Base-by-base conservation (phyloP, 2,888 invertebrate genomes). In the Odontocolon sp. region DNA sequence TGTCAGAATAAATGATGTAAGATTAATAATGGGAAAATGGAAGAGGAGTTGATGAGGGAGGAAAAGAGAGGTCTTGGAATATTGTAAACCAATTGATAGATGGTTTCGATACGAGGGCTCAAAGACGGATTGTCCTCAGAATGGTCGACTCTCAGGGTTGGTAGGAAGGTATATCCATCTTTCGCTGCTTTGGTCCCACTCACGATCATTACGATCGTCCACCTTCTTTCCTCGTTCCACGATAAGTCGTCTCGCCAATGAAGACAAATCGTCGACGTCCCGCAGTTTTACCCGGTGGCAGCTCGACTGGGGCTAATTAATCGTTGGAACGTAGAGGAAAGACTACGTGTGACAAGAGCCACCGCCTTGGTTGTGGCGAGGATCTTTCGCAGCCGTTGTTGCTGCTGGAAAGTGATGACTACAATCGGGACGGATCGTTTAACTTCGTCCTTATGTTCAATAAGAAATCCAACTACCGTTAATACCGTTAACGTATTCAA, bases 1-100 rank as follows among this genome's bases (percentile, higher is more conserved):
- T 23, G 16, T 28, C 42, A 16, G 28, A 52, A 64, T 64, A 57
- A 47, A 72, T 54, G 36, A 45, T 57, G 16, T 14, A 26, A 38
- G 36, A 66, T 23, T 45, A 33, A 47, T 38, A 45, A n/a, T 26
- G 6, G 4, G 1, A 26, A 6, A 9, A 42, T 26, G 14, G 21
- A 4, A 40, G 8, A 8, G 8, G 28, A 26, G 8, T 8, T 6
- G 4, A n/a, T 28, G 26, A 31, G 9, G 6, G 28, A 11, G 33
- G n/a, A 45, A n/a, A 54, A 54, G 40, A 52, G 57, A 33, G 86
- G 83, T 78, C 80, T 76, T 66, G 74, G 75, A 82, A 84, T 85
- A 86, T 87, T 85, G 85, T 85, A 84, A 85, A 85, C 83, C 84
- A 85, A 84, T 87, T 87, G 87, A 87, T 85, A 82, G 83, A 87